Conservation (phyloP, 1,140 invertebrate species). For the Drosophila quadrilineata region DNA sequence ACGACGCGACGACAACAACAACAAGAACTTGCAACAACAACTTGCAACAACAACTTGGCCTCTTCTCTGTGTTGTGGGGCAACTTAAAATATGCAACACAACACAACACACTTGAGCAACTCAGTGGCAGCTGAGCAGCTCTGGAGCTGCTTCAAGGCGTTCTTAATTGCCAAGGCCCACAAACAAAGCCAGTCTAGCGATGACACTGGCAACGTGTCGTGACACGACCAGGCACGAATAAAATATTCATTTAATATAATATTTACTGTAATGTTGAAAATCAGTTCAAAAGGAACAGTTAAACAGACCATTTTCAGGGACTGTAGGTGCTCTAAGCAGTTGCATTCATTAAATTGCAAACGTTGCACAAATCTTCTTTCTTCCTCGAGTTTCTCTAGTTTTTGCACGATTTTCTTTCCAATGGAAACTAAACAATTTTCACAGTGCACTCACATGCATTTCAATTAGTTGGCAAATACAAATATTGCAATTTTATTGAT, state of each 20-base stretch:
- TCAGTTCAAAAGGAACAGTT: no score
- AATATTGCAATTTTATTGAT: conserved; percentile 16
- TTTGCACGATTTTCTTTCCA: conserved; percentile 7
- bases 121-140: conserved; percentile 47
- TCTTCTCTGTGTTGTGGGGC: conserved; percentile 1
- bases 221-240: not conserved
- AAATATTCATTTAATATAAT: no score
- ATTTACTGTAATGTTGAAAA: no score
- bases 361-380: no score
- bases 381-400: conserved; percentile 2
- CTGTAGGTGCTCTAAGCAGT: no score
- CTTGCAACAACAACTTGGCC: conserved; percentile 7
- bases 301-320: no score
- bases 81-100: conserved; percentile 61
- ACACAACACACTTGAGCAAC: conserved; percentile 46
- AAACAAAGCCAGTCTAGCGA: not conserved
- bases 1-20: conserved; percentile 8
- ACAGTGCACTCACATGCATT: conserved; percentile 22
- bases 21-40: not conserved
- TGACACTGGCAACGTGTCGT: no score
- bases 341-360: no score
- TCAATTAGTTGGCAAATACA: conserved; percentile 24
- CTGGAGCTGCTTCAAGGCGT: conserved; percentile 31
- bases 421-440: conserved; percentile 38
- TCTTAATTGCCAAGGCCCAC: conserved; percentile 38